Evolutionary conservation across 2,113 vertebrate genomes (phyloP).

Genomic region (Oryzias melastigma): DNA sequence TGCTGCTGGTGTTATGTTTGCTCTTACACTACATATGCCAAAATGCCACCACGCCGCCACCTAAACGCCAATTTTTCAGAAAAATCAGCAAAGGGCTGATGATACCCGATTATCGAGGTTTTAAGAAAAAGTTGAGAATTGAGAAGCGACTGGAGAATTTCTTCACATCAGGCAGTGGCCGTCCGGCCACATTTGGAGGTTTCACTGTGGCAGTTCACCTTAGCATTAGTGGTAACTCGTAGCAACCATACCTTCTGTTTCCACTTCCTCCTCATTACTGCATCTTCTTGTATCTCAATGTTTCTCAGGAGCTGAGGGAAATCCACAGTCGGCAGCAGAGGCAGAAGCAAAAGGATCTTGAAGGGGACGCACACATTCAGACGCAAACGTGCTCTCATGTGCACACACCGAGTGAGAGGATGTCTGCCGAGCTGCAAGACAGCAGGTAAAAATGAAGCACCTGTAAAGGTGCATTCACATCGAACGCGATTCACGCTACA

Average conservation of each 20-base stretch:
- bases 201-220: too few species aligned
- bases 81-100: not conserved
- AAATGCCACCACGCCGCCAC: too few species aligned
- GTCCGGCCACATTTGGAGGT: too few species aligned
- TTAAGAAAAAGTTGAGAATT: too few species aligned
- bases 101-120: too few species aligned
- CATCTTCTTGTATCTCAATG: conserved; percentile 62
- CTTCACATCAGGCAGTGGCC: too few species aligned
- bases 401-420: conserved; percentile 50
- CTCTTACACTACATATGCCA: conserved; percentile 12
- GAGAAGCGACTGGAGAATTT: too few species aligned
- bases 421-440: conserved; percentile 67
- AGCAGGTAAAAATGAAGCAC: conserved; percentile 49
- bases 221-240: conserved; percentile 38
- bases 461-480: too few species aligned
- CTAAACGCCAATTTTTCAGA: too few species aligned
- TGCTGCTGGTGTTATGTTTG: conserved; percentile 36
- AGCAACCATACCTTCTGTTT: conserved; percentile 47
- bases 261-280: conserved; percentile 56
- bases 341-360: conserved; percentile 86
- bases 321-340: conserved; percentile 92
- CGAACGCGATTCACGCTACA: too few species aligned
- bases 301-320: conserved; percentile 90
- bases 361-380: conserved; percentile 56
- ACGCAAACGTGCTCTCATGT: conserved; percentile 51